Evolutionary conservation across 1,140 invertebrate species (phyloP), one percentile per base, ranked within the genome.

Genomic region (Aphelenchoides besseyi): DNA sequence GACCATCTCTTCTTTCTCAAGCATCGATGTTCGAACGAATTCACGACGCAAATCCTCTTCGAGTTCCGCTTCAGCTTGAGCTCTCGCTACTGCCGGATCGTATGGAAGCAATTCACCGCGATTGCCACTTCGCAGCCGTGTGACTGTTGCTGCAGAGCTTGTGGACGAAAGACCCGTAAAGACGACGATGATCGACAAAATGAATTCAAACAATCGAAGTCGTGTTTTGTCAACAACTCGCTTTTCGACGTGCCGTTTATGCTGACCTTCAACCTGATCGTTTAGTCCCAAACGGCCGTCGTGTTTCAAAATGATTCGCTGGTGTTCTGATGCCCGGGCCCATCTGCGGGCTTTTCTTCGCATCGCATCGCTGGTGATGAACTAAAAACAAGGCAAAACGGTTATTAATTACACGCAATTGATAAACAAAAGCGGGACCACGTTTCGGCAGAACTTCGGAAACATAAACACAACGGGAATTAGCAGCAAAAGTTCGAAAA

Each of bases 41-140:
- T 66, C 63, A 29, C 63, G 63, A 37, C 16, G 12, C 32, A 66
- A 66, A 66, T 66, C 63, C 29, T 66, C 26, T 30, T 66, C 63
- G 28, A 66, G 29, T 12, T 66, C 63, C n/a, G 63, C 16, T 3
- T 66, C 63, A 12, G 36, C 63, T 37, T 53, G 63, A 16, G 63
- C 63, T 28, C 63, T 37, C 9, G 16, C 16, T 8, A 33, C 26
- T 16, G 30, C 12, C 32, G 63, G 55, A 33, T 59, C 55, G 18
- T 29, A 59, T 33, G 55, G 55, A 5, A 59, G 18, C 5, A 18
- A 8, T 59, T 59, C 26, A 8, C 55, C 55, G 5, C 55, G 55
- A 33, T 33, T 33, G 5, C 55, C 55, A 8, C 5, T 59, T 8
- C 55, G 55, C 18, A 23, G n/a, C n/a, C n/a, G n/a, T n/a, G n/a